Evolutionary conservation across 1,140 invertebrate genomes (phyloP), one percentile per base, ranked within the genome.

Genomic region (Drosophila melanica): DNA sequence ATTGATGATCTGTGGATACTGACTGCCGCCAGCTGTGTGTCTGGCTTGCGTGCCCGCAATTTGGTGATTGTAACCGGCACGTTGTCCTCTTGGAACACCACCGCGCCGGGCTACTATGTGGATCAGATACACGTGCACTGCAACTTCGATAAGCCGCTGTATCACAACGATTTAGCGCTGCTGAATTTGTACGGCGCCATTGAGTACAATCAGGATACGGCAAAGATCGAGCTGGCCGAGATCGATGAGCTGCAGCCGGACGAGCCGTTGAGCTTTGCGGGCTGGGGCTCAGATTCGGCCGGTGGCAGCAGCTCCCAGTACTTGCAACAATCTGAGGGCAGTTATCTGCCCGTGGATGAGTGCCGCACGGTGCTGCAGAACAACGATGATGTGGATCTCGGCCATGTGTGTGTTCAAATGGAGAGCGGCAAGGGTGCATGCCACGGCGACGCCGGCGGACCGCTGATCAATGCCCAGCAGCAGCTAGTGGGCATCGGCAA

Each of bases 341-440:
- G 16, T 6, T 89, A 89, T 35, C 11, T 89, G 18, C 45, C 66
- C 7, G 64, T 75, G 10, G 60, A 74, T 3, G 23, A 75, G 10
- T 89, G 84, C 42, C 74, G 51, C 7, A 16, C 7, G 0, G 57
- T 39, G 5, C 33, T 90, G 48, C 60, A 54, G 10, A 48, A 81
- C 35, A 60, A 59, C 1, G 77, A 84, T 0, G 69, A 86, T 9
- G 79, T 90, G n/a, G 90, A 89, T 20, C 33, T 70, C 41, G 90
- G 91, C 2, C 93, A 95, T 77, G 93, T 95, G n/a, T 95, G 95
- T 66, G 94, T 94, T 0, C 86, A 94, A 11, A 94, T 94, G 11
- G 93, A 92, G 44, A 48, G 37, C 5, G 94, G 94, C 20, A 91
- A 74, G 30, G 94, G 94, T 1, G 60, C 48, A n/a, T 91, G 90